Conservation (phyloP, 2,797 vertebrate genomes). For the Melanotaenia trifasciata region DNA sequence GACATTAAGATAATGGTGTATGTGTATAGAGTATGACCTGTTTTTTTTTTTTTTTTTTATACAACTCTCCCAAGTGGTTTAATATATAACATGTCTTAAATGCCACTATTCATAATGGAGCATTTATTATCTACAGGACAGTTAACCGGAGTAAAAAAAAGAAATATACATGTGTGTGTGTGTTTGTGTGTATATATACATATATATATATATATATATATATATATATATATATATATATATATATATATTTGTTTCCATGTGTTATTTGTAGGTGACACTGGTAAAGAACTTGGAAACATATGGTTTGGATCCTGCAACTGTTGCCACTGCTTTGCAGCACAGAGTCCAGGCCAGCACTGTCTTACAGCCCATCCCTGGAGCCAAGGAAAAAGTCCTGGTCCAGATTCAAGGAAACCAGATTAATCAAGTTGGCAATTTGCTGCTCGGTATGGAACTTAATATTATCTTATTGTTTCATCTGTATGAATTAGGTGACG, state of each 20-base stretch:
- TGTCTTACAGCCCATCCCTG: conserved; percentile 84
- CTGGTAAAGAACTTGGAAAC: conserved; percentile 93
- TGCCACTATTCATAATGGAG: too few species aligned
- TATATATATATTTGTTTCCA: conserved; percentile 3
- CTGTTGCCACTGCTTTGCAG: conserved; percentile 87
- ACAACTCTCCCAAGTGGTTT: too few species aligned
- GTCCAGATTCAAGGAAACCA: conserved; percentile 98
- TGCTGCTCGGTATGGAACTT: conserved; percentile 86
- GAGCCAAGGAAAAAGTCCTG: conserved; percentile 88
- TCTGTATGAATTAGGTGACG: not conserved
- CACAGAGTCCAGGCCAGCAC: conserved; percentile 93
- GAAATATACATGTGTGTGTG: too few species aligned
- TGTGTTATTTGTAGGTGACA: conserved; percentile 85
- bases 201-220: not conserved
- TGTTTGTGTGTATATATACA: too few species aligned
- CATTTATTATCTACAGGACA: too few species aligned
- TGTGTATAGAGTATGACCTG: too few species aligned
- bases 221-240: too few species aligned
- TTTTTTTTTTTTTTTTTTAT: too few species aligned
- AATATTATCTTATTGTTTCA: not conserved
- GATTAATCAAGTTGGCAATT: conserved; percentile 88
- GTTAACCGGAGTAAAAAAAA: too few species aligned
- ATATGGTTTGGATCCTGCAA: conserved; percentile 89
- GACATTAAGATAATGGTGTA: too few species aligned
- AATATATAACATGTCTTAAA: too few species aligned